These are phyloP conservation scores for Nemurella pictetii DNA, from an alignment of 2,888 invertebrate genomes.

Conservation along the genomic window DNA sequence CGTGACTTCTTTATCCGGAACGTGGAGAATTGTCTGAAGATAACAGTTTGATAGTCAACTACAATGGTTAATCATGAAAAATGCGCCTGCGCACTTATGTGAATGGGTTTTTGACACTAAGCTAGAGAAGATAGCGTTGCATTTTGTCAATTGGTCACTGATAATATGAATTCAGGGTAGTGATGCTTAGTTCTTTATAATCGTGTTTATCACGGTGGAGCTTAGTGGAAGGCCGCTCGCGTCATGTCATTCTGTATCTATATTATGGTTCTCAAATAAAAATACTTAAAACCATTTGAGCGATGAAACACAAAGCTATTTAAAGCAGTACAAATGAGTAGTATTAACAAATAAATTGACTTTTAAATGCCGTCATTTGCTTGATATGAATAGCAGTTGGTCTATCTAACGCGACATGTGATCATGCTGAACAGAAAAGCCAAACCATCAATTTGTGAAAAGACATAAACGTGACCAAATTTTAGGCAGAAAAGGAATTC, in stretches of 20 bases:
- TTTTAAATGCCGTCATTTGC: not conserved
- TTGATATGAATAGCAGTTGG: not conserved
- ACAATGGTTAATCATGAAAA: constrained; percentile 25
- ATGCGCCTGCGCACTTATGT: not conserved
- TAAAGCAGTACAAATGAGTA: not conserved
- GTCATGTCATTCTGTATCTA: too few species aligned
- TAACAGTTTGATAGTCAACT: constrained; percentile 10
- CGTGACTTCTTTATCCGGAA: constrained; percentile 23
- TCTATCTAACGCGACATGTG: not conserved
- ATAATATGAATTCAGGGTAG: constrained; percentile 10
- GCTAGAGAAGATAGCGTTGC: not conserved
- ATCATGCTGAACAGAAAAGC: not conserved
- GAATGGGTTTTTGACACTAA: constrained; percentile 15
- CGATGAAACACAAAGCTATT: too few species aligned
- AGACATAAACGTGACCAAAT: too few species aligned
- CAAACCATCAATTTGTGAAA: too few species aligned
- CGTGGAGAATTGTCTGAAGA: not conserved
- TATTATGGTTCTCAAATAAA: too few species aligned
- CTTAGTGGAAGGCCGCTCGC: not conserved
- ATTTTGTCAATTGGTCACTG: constrained; percentile 29
- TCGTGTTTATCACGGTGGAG: not conserved
- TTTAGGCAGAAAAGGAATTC: too few species aligned
- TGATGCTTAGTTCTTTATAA: not conserved
- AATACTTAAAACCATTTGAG: too few species aligned
- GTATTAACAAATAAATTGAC: not conserved